Evolutionary conservation across 2,113 vertebrate species (phyloP).

Genomic region (Pelecanoides urinatrix): DNA sequence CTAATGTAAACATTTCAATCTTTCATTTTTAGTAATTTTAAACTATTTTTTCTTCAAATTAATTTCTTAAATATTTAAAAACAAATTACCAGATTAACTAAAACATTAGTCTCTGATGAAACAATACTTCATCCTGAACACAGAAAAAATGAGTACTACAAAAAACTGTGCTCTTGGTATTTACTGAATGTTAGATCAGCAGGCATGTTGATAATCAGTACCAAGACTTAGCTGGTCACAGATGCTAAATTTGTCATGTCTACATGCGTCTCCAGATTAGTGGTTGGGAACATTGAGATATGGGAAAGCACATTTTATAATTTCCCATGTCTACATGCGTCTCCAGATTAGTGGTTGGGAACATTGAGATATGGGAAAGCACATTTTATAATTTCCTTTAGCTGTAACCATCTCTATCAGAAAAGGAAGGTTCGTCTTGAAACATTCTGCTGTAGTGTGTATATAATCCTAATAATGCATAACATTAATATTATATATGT

Average conservation of each 20-base stretch:
- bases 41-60: not conserved
- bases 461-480: not conserved
- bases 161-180: not conserved
- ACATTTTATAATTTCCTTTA: not conserved
- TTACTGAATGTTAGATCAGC: not conserved
- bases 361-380: not conserved
- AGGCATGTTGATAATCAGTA: not conserved
- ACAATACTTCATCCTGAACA: not conserved
- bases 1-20: not conserved
- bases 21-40: not conserved
- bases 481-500: not conserved
- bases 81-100: not conserved
- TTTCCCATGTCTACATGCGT: not conserved
- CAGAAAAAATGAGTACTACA: rapidly evolving
- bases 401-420: not conserved
- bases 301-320: not conserved
- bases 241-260: not conserved
- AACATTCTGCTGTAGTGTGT: not conserved
- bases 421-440: not conserved
- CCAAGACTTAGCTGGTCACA: not conserved
- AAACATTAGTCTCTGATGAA: not conserved
- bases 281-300: not conserved
- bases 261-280: not conserved
- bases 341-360: not conserved
- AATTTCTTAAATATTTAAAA: not conserved